Evolutionary conservation across 2,888 invertebrate species (phyloP).

Genomic region (Melinaea menophilus): DNA sequence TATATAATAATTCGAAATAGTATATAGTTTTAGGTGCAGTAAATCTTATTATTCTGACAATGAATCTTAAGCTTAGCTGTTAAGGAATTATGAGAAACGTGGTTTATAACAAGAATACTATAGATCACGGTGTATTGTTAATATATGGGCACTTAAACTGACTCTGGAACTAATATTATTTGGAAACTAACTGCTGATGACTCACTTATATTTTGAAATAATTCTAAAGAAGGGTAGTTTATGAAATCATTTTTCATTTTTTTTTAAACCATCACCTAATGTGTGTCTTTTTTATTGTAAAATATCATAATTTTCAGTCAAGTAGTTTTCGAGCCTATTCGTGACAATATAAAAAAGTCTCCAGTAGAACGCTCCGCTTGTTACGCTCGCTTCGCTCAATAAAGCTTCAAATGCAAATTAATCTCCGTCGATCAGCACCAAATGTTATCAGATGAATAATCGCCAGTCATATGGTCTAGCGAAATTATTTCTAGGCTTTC

Average conservation of each 20-base stretch:
- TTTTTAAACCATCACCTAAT: no score
- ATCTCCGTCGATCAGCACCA: slow-evolving; percentile 55
- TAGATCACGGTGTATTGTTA: slow-evolving; percentile 41
- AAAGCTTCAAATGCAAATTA: slow-evolving; percentile 61
- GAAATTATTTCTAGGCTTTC: no score
- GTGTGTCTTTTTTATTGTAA: no score
- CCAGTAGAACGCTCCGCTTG: no score
- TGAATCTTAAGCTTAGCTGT: slow-evolving; percentile 19
- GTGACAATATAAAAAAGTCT: no score
- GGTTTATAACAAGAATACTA: slow-evolving; percentile 43
- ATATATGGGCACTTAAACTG: slow-evolving; percentile 20
- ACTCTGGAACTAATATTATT: slow-evolving; percentile 23
- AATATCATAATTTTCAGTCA: no score
- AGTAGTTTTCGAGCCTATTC: no score
- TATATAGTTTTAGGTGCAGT: slow-evolving; percentile 15
- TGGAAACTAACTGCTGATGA: slow-evolving; percentile 30
- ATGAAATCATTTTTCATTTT: no score
- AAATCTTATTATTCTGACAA: slow-evolving; percentile 21
- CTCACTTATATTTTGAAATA: neutral
- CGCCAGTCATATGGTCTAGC: slow-evolving; percentile 33
- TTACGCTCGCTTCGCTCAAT: slow-evolving; percentile 23
- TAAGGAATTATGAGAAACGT: slow-evolving; percentile 27
- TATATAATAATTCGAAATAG: no score
- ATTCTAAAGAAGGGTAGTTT: neutral
- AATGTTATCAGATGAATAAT: slow-evolving; percentile 62